Conservation (phyloP, 2,888 invertebrate species). For the Tenthredo distinguenda region DNA sequence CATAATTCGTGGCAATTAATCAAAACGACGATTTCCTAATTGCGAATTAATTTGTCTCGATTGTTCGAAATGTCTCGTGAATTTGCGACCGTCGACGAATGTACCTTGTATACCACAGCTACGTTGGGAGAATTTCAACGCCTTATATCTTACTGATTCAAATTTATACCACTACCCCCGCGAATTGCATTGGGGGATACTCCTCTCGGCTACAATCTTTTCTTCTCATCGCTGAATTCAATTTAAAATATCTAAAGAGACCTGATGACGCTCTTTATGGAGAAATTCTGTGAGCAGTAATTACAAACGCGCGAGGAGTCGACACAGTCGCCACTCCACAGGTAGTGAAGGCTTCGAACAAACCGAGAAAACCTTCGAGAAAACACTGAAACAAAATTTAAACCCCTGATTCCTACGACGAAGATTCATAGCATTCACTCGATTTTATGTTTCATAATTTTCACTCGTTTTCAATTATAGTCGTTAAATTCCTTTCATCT, state of each 20-base stretch:
- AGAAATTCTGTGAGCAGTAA: conserved; percentile 12
- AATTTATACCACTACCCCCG: not conserved
- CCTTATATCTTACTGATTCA: not conserved
- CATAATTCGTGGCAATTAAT: conserved; percentile 25
- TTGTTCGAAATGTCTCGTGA: conserved; percentile 26
- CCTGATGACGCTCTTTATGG: conserved; percentile 29
- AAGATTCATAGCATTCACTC: not conserved
- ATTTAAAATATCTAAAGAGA: conserved; percentile 24
- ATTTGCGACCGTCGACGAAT: not conserved
- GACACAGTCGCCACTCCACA: conserved; percentile 7
- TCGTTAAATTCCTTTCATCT: not conserved
- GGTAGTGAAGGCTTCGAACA: conserved; percentile 27
- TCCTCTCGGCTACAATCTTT: not conserved
- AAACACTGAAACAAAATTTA: not conserved
- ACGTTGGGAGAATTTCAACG: not conserved
- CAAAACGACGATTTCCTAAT: conserved; percentile 31
- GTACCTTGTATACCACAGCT: not conserved
- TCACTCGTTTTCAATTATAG: not conserved
- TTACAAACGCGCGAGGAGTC: conserved; percentile 32
- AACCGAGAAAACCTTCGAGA: no score
- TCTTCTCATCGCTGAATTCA: not conserved
- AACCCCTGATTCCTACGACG: not conserved
- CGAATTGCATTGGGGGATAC: not conserved
- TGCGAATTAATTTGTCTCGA: conserved; percentile 34
- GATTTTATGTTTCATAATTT: not conserved